Percentiles rank a stretch among this genome's conserved stretches.
phyloP scores from a whole-genome alignment of 2,797 vertebrate genomes.

The Acanthurus tractus region DNA sequence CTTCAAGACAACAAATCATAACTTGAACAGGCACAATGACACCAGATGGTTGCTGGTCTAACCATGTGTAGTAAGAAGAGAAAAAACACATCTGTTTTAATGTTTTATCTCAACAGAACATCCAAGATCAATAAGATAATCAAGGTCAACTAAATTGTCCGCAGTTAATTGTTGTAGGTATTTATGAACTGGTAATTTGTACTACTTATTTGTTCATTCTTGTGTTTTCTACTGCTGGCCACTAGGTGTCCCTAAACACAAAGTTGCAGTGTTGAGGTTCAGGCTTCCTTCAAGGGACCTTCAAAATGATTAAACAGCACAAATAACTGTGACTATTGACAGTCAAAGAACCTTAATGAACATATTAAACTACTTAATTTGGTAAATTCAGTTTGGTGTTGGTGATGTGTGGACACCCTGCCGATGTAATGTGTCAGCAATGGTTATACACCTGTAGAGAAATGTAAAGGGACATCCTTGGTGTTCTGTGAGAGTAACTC shows the following conservation, averaged over 20 bases:
- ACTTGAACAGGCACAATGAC: neutral
- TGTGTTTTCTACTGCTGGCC: conserved; percentile 23
- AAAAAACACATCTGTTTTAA: neutral
- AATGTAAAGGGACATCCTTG: neutral
- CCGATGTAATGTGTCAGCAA: neutral
- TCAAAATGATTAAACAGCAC: neutral
- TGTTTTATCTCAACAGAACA: neutral
- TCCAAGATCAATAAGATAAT: neutral
- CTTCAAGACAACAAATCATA: too few relatives aligned
- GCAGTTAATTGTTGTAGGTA: too few relatives aligned
- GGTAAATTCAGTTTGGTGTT: neutral
- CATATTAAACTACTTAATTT: neutral
- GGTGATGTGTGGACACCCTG: neutral
- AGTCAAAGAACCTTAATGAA: neutral
- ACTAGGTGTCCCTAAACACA: conserved; percentile 53
- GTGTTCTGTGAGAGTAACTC: neutral
- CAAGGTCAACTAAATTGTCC: too few relatives aligned
- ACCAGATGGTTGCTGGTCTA: too few relatives aligned
- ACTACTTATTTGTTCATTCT: neutral
- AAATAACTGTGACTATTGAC: too few relatives aligned
- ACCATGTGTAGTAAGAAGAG: too few relatives aligned
- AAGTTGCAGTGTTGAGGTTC: neutral
- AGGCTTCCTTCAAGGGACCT: neutral
- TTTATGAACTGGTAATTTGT: too few relatives aligned
- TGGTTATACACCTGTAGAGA: neutral